phyloP scores from a whole-genome alignment of 2,888 invertebrate genomes.

The Tortrix viridana region DNA sequence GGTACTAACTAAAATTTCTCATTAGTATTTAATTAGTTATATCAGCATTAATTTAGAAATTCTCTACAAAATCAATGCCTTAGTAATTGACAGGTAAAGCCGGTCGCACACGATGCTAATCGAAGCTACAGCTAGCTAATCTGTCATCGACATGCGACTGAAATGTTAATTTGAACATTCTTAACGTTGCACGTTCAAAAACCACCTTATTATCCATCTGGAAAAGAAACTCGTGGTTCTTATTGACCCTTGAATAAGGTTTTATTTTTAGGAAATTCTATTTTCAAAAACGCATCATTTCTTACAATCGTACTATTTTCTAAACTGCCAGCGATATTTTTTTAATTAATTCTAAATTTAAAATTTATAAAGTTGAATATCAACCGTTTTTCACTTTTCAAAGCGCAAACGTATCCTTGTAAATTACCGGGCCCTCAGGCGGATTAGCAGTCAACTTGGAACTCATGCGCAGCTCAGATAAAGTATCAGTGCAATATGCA shows the following conservation, averaged over 20 bases:
- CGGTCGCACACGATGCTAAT: conserved; percentile 39
- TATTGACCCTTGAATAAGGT: neutral
- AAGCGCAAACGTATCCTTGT: conserved; percentile 11
- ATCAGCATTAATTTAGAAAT: neutral
- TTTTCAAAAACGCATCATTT: conserved; percentile 4
- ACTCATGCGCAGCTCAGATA: conserved; percentile 55
- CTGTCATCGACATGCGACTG: conserved; percentile 42
- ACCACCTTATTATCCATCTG: conserved; percentile 8
- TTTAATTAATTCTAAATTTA: neutral
- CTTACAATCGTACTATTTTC: neutral
- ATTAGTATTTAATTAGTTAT: too few species aligned
- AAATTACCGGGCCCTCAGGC: conserved; percentile 47
- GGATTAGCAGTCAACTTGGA: conserved; percentile 60
- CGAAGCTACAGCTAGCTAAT: conserved; percentile 41
- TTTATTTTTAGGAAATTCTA: neutral
- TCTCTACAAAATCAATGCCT: neutral
- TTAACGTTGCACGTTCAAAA: conserved; percentile 29
- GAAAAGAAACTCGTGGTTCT: neutral
- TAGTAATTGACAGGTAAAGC: conserved; percentile 20
- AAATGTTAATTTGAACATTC: conserved; percentile 43
- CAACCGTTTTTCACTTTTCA: neutral
- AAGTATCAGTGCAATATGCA: conserved; percentile 61
- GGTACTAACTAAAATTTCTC: too few species aligned
- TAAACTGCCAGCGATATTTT: neutral
- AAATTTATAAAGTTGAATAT: neutral